These are phyloP conservation scores for Craniophora ligustri DNA, from an alignment of 2,888 invertebrate species.

Conservation along the genomic window DNA sequence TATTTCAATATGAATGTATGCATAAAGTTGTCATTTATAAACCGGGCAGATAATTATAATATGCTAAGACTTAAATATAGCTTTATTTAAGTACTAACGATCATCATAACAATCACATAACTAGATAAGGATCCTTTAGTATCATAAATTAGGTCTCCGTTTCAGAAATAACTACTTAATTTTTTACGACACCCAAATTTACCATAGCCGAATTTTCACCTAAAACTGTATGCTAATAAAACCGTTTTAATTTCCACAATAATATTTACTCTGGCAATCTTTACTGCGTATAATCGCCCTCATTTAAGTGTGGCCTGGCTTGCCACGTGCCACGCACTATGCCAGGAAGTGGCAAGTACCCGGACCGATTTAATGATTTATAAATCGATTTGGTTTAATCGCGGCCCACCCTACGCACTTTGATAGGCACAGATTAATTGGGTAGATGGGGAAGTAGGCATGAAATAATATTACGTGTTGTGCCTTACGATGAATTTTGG, in stretches of 20 bases:
- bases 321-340: conserved; percentile 70
- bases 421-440: conserved; percentile 29
- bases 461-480: not conserved
- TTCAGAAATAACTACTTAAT: conserved; percentile 7
- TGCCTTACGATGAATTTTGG: not conserved
- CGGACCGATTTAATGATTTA: conserved; percentile 80
- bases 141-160: not conserved
- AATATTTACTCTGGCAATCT: conserved; percentile 54
- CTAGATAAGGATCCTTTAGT: not conserved
- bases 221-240: conserved; percentile 46
- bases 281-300: conserved; percentile 55
- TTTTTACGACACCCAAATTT: conserved; percentile 13
- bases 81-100: too few relatives aligned
- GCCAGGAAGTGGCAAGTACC: conserved; percentile 70
- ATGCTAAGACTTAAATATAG: too few relatives aligned
- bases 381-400: conserved; percentile 83
- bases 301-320: conserved; percentile 46
- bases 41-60: too few relatives aligned
- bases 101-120: too few relatives aligned
- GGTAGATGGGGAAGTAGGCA: conserved; percentile 32
- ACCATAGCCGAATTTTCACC: conserved; percentile 19
- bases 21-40: too few relatives aligned
- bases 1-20: too few relatives aligned
- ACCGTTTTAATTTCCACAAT: conserved; percentile 43
- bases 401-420: conserved; percentile 63